Conservation (phyloP, 2,888 invertebrate genomes). For the Nomada hirtipes region DNA sequence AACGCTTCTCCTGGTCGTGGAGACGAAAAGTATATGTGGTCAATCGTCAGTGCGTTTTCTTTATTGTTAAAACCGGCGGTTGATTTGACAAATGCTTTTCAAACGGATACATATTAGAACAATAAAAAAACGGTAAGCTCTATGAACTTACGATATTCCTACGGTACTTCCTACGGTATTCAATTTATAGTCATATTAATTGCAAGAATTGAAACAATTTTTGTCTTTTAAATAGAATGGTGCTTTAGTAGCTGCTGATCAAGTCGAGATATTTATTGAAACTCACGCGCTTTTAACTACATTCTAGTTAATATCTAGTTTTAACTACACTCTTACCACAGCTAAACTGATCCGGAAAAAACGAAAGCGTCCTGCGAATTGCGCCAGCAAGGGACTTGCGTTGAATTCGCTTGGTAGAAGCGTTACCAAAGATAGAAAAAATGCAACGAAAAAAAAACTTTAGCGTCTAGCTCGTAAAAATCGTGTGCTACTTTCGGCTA, state of each 20-base stretch:
- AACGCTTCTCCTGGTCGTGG: background rate
- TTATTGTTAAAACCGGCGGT: background rate
- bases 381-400: background rate
- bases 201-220: too few relatives aligned
- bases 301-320: too few relatives aligned
- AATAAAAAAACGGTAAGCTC: background rate
- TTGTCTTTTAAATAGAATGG: too few relatives aligned
- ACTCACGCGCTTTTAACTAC: too few relatives aligned
- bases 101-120: background rate
- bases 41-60: background rate
- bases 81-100: background rate
- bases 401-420: background rate
- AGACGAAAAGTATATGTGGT: background rate
- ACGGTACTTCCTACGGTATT: too few relatives aligned
- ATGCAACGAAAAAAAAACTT: background rate
- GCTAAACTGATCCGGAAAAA: background rate
- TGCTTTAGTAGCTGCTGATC: too few relatives aligned
- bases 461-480: background rate
- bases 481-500: conserved; percentile 7
- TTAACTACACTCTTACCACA: too few relatives aligned
- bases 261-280: too few relatives aligned
- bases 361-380: background rate
- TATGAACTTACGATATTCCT: too few relatives aligned
- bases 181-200: too few relatives aligned
- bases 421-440: background rate